phyloP scores from a whole-genome alignment of 2,888 invertebrate species.

The Drosophila neonasuta region DNA sequence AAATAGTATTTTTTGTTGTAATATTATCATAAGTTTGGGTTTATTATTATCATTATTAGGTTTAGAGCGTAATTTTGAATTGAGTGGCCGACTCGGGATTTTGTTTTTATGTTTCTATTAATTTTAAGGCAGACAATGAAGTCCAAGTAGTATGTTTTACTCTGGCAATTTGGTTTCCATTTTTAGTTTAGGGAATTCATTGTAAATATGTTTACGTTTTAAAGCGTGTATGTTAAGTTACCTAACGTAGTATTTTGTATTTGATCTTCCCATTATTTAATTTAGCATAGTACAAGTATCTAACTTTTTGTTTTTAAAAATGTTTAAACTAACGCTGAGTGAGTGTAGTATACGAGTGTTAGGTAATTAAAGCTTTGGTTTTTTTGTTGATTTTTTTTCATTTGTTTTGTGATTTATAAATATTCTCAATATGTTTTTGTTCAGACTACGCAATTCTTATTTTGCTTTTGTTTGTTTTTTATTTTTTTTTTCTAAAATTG shows the following conservation, averaged over 20 bases:
- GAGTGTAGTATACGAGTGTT: slow-evolving; percentile 61
- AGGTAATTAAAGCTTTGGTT: slow-evolving; percentile 73
- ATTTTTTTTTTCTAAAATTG: slow-evolving; percentile 34
- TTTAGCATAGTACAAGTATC: slow-evolving; percentile 49
- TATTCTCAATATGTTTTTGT: slow-evolving; percentile 66
- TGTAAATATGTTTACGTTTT: slow-evolving; percentile 30
- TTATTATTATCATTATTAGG: slow-evolving; percentile 35
- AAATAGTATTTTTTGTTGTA: slow-evolving; percentile 41
- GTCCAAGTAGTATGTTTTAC: slow-evolving; percentile 55
- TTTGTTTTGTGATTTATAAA: slow-evolving; percentile 34
- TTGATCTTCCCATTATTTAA: slow-evolving; percentile 21
- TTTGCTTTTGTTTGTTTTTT: not conserved
- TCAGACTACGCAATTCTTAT: slow-evolving; percentile 64
- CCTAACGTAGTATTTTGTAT: slow-evolving; percentile 34
- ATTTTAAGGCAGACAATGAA: slow-evolving; percentile 72
- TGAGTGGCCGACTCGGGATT: slow-evolving; percentile 26
- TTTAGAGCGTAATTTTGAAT: slow-evolving; percentile 35
- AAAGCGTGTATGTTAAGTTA: slow-evolving; percentile 46
- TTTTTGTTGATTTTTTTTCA: slow-evolving; percentile 38
- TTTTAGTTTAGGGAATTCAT: slow-evolving; percentile 21
- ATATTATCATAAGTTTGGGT: slow-evolving; percentile 55
- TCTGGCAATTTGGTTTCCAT: slow-evolving; percentile 17
- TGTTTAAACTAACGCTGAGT: slow-evolving; percentile 59
- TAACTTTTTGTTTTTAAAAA: slow-evolving; percentile 45
- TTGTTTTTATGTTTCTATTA: slow-evolving; percentile 8